Conservation (phyloP, 2,113 vertebrate species). For the Cephalophus harveyi region DNA sequence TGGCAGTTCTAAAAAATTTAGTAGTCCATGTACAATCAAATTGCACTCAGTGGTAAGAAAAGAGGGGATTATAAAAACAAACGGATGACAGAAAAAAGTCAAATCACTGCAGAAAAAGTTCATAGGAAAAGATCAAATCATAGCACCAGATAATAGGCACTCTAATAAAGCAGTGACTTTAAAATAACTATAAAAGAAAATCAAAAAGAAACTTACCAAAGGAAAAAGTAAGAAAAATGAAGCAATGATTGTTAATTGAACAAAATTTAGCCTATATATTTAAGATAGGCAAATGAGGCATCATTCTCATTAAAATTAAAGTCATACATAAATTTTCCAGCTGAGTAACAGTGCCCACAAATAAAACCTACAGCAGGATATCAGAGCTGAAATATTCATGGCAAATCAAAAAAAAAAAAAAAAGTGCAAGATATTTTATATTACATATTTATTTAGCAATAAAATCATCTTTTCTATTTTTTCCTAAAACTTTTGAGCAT, state of each 20-base stretch:
- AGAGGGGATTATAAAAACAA: background rate
- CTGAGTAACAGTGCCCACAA: background rate
- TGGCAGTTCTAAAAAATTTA: slow-evolving; percentile 41
- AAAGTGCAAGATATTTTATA: background rate
- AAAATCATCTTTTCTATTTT: background rate
- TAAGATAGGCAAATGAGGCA: background rate
- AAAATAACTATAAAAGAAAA: background rate
- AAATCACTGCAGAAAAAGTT: background rate
- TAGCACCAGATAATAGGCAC: background rate
- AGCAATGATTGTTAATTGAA: background rate
- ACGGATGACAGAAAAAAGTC: background rate
- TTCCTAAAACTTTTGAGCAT: background rate
- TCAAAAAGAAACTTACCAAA: background rate
- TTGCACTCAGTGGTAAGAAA: background rate
- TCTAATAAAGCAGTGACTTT: background rate
- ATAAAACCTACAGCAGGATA: background rate
- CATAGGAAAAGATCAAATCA: slow-evolving; percentile 12
- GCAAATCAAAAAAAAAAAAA: background rate
- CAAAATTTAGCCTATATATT: background rate
- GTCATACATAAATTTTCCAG: background rate
- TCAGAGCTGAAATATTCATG: background rate
- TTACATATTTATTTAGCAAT: background rate
- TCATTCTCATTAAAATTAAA: background rate
- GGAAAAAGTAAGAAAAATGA: background rate
- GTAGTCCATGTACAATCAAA: background rate